Percentiles rank a stretch among this genome's conserved stretches.
Evolutionary conservation across 2,888 invertebrate species (phyloP).

Genomic region (Lasius platythorax): DNA sequence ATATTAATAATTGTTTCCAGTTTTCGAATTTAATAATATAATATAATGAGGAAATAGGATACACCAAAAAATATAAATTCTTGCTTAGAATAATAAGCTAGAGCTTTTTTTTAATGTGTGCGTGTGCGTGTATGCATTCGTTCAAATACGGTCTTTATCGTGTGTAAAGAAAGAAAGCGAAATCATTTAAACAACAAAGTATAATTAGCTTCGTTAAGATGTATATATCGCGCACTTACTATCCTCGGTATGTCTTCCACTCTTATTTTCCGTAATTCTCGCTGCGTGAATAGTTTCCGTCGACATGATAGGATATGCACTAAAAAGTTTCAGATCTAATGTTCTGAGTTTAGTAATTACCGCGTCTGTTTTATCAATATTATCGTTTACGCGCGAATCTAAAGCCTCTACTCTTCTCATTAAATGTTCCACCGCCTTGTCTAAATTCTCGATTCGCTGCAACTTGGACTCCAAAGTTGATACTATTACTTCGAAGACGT

Average conservation of each 20-base stretch:
- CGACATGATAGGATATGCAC: slow-evolving; percentile 86
- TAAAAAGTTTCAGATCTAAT: slow-evolving; percentile 92
- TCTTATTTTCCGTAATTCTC: slow-evolving; percentile 76
- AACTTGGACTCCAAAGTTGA: slow-evolving; percentile 95
- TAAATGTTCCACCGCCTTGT: slow-evolving; percentile 95
- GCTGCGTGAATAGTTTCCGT: slow-evolving; percentile 83
- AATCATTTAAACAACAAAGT: background rate
- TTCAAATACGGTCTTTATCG: background rate
- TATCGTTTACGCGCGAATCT: slow-evolving; percentile 93
- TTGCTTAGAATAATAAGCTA: background rate
- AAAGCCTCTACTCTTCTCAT: slow-evolving; percentile 94
- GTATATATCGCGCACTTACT: slow-evolving; percentile 67
- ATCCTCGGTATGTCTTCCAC: slow-evolving; percentile 74
- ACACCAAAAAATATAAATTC: background rate
- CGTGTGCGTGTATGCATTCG: background rate
- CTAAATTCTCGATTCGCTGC: slow-evolving; percentile 94
- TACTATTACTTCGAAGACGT: slow-evolving; percentile 96
- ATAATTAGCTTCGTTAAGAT: background rate
- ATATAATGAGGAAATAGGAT: background rate
- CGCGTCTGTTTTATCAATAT: slow-evolving; percentile 94
- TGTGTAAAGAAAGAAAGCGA: background rate
- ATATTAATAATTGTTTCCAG: background rate
- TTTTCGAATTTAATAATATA: background rate
- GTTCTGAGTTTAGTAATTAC: slow-evolving; percentile 92
- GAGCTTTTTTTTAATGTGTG: background rate